Base-by-base conservation (phyloP, 2,888 invertebrate species). In the Drosophila yooni region DNA sequence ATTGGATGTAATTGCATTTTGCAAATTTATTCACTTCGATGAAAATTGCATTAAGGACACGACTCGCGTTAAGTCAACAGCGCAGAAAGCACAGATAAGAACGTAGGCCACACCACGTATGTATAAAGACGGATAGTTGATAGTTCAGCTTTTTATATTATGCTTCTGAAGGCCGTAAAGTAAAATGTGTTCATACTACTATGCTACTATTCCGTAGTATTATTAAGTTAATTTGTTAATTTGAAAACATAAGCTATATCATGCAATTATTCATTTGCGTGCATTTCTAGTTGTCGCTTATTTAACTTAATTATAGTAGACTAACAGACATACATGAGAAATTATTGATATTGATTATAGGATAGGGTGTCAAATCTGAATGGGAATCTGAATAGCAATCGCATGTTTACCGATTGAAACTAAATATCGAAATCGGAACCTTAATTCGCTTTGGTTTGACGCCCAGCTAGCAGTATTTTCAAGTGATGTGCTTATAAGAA, bases 1-100 rank as follows among this genome's bases (percentile, higher is more conserved):
- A 75, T 56, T 72, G 74, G 56, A 72, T 80, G 43, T 71, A 85
- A 77, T 77, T 78, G 62, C 74, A 80, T 80, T 84, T 62, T 51
- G 65, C 64, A 74, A 81, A 70, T 80, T 88, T 72, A 68, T 85
- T 84, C 60, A 72, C 43, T 85, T 57, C 43, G 58, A 51, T 53
- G 65, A 43, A 68, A 82, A 89, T 74, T 76, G 56, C 48, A 88
- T 87, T 78, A 68, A 63, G 61, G 21, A 1, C 54, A 52, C 70
- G 31, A 48, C 50, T 52, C 51, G 25, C 33, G 51, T 61, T 40
- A 48, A 61, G 50, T 54, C 61, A 60, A 71, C 1, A 71, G 36
- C 38, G n/a, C 21, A 21, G 33, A 50, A 61, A 36, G 1, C 15
- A 33, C 27, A 18, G 38, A 38, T 40, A 33, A 60, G 8, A 36